These are phyloP conservation scores for Psilopsiagon aymara DNA, from an alignment of 2,113 vertebrate species.

Conservation along the genomic window DNA sequence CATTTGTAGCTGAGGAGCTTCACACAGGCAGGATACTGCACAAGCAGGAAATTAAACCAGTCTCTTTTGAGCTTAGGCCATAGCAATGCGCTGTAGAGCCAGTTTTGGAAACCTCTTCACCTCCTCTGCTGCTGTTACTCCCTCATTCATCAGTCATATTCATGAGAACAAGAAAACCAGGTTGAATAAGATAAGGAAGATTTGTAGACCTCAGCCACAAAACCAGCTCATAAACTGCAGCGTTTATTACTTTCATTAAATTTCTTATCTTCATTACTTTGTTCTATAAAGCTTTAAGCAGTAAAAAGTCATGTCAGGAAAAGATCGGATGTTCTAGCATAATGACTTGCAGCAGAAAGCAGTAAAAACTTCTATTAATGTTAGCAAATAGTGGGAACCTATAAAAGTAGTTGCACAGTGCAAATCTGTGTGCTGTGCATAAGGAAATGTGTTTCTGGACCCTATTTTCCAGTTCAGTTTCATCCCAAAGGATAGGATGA, in stretches of 20 bases:
- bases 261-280: not conserved
- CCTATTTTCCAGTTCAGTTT: not conserved
- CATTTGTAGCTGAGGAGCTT: not conserved
- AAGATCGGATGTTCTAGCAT: not conserved
- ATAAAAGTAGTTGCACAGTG: not conserved
- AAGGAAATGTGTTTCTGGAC: not conserved
- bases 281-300: not conserved
- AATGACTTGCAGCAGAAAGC: not conserved
- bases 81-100: not conserved
- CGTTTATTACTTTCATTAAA: not conserved
- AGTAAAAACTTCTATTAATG: not conserved
- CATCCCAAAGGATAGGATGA: not conserved
- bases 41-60: not conserved
- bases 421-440: not conserved
- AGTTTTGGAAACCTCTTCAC: not conserved
- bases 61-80: not conserved
- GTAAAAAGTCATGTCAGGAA: not conserved
- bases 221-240: not conserved
- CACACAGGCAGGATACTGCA: not conserved
- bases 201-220: not conserved
- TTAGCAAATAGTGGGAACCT: not conserved
- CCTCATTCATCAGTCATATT: too few species aligned
- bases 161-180: not conserved
- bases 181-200: not conserved
- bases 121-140: not conserved